Evolutionary conservation across 2,888 invertebrate genomes (phyloP).

Genomic region (Acholoe squamosa): DNA sequence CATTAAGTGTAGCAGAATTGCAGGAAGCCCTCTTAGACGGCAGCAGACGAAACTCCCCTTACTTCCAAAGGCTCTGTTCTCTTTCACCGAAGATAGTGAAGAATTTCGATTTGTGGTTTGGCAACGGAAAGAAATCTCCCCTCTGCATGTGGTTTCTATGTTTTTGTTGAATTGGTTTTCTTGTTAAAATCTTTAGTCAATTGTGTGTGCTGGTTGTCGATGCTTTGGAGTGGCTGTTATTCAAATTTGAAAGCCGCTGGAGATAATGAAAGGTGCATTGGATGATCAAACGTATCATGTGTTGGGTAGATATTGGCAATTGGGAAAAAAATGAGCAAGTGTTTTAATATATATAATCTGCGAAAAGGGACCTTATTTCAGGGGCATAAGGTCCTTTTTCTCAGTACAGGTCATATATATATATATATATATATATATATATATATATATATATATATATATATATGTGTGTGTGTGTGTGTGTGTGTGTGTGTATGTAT

Average conservation of each 20-base stretch:
- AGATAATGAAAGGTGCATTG: background rate
- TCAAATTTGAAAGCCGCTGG: background rate
- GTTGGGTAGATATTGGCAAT: background rate
- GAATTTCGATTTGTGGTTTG: conserved; percentile 11
- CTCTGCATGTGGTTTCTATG: background rate
- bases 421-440: no score
- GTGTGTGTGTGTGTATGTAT: no score
- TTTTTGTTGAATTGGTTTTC: conserved; percentile 9
- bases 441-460: no score
- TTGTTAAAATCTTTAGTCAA: background rate
- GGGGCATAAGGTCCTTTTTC: no score
- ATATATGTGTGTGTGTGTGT: no score
- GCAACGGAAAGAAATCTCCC: background rate
- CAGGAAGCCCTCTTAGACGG: conserved; percentile 21
- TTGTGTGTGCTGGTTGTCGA: background rate
- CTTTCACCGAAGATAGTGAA: background rate
- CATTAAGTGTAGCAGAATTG: conserved; percentile 30
- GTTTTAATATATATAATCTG: no score
- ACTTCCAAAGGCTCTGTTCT: background rate
- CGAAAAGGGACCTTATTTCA: no score
- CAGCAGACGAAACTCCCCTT: background rate
- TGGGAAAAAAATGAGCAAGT: no score
- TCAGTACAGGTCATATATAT: no score
- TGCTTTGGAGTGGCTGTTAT: background rate
- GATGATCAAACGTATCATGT: background rate